A percentile compares a stretch with the other conserved stretches of the same genome.
Evolutionary conservation across 2,797 vertebrate genomes (phyloP).

Genomic region (Anas flavirostris): DNA sequence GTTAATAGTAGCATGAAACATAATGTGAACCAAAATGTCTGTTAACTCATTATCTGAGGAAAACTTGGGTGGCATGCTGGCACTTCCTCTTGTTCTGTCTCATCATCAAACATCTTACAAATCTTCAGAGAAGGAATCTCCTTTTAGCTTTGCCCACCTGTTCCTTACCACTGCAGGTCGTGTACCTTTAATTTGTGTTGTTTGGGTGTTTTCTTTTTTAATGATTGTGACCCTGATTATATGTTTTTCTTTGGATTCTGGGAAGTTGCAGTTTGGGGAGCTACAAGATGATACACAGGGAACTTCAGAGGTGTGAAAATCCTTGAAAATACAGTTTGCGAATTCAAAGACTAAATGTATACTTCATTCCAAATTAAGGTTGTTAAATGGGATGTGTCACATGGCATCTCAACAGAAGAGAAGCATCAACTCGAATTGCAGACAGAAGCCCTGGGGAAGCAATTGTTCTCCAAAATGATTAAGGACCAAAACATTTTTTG

Average conservation of each 20-base stretch:
- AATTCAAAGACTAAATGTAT: neutral
- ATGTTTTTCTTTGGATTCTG: neutral
- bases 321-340: neutral
- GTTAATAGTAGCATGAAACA: neutral
- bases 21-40: neutral
- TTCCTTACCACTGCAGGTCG: neutral
- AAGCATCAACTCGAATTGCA: neutral
- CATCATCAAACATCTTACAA: neutral
- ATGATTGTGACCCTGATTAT: neutral
- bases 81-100: neutral
- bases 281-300: neutral
- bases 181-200: neutral
- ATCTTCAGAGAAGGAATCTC: neutral
- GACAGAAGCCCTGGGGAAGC: conserved; percentile 51
- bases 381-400: neutral
- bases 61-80: neutral
- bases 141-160: neutral
- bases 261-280: neutral
- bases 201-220: neutral
- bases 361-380: neutral
- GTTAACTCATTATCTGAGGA: neutral
- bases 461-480: conserved; percentile 45
- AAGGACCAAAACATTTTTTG: conserved; percentile 5
- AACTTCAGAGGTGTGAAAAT: neutral
- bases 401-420: neutral